Conservation (phyloP, 2,113 vertebrate genomes). For the Rynchops niger region DNA sequence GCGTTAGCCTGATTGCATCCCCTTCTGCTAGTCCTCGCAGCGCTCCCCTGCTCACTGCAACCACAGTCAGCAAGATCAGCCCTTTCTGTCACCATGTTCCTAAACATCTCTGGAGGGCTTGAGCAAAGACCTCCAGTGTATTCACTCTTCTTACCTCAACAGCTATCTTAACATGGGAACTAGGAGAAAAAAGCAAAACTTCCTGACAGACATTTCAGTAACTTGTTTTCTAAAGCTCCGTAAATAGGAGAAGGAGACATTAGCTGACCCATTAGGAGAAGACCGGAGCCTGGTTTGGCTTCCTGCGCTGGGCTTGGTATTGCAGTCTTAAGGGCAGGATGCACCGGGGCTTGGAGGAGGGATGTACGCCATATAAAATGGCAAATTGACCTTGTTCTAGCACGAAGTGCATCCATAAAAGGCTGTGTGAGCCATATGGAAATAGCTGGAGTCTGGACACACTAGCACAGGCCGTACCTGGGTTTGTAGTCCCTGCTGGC, state of each 20-base stretch:
- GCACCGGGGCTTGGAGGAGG: background rate
- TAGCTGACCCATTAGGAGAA: background rate
- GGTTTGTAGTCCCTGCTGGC: background rate
- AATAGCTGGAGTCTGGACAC: background rate
- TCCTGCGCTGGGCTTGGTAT: background rate
- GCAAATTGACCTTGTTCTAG: background rate
- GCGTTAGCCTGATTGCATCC: background rate
- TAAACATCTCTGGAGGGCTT: background rate
- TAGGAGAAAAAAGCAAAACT: background rate
- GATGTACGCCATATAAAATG: background rate
- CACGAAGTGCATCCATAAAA: background rate
- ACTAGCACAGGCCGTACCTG: background rate
- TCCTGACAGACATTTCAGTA: background rate
- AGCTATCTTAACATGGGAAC: background rate
- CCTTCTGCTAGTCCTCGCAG: background rate
- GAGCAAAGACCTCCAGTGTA: background rate
- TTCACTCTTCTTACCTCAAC: background rate
- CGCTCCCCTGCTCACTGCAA: background rate
- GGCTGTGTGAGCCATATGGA: background rate
- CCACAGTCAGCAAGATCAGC: background rate
- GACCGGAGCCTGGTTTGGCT: background rate
- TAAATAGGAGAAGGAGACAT: background rate
- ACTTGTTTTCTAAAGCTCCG: background rate
- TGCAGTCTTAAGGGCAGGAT: background rate
- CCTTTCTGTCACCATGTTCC: background rate